These are phyloP conservation scores for Cnemophilus loriae DNA, from an alignment of 2,113 vertebrate genomes.

Conservation along the genomic window DNA sequence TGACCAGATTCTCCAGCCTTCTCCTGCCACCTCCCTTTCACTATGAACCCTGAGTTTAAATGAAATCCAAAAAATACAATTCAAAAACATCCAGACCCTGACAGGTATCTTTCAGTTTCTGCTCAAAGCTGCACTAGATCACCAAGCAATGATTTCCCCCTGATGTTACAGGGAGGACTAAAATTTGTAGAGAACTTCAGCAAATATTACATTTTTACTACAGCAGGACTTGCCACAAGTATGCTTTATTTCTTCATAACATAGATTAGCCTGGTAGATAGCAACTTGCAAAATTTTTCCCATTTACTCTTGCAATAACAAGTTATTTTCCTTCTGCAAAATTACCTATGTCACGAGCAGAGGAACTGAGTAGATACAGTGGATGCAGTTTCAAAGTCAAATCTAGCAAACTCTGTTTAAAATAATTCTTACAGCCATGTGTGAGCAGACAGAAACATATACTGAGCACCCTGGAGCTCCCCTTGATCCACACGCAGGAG, in stretches of 20 bases:
- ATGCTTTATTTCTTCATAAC: not conserved
- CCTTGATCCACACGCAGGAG: not conserved
- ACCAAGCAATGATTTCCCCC: not conserved
- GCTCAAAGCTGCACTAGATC: not conserved
- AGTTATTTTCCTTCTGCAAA: not conserved
- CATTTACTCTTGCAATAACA: not conserved
- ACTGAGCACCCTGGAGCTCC: not conserved
- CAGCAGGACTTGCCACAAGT: not conserved
- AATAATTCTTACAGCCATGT: not conserved
- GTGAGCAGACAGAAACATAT: not conserved
- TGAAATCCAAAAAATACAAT: not conserved
- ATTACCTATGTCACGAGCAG: rapidly evolving
- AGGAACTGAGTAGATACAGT: rapidly evolving
- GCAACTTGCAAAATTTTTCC: not conserved
- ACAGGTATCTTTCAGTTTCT: not conserved
- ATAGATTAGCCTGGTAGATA: not conserved
- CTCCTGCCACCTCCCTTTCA: not conserved
- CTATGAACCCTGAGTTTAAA: not conserved
- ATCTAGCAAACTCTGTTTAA: not conserved
- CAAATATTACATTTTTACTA: not conserved
- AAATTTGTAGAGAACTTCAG: not conserved
- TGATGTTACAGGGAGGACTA: not conserved
- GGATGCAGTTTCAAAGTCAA: not conserved
- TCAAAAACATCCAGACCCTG: not conserved
- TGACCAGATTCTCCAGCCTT: not conserved